Percentiles rank a stretch among this genome's conserved stretches.
Evolutionary conservation across 53 echinoderm and acorn worm genomes (phyloP).

Genomic region (Echinarachnius parma): DNA sequence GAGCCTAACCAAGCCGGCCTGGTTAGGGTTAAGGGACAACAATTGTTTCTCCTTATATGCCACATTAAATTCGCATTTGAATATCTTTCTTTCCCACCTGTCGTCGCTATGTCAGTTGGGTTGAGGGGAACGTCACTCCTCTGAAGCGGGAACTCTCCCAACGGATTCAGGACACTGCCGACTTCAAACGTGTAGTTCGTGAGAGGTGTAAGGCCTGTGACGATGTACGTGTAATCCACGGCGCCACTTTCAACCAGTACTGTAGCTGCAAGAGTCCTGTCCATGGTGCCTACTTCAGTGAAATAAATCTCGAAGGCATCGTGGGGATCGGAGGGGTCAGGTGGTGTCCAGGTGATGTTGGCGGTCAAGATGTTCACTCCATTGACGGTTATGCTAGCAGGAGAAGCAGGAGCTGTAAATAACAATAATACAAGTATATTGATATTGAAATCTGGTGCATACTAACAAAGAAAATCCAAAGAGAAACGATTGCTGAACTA

Average conservation of each 20-base stretch:
- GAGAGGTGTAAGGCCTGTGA: constrained; percentile 3
- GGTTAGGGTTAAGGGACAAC: too few species aligned
- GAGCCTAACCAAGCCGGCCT: too few species aligned
- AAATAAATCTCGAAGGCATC: constrained; percentile 12
- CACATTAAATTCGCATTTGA: too few species aligned
- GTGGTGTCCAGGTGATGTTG: constrained; percentile 4
- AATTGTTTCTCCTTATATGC: too few species aligned
- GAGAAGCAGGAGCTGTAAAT: not conserved
- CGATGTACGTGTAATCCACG: too few species aligned
- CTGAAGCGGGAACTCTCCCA: not conserved
- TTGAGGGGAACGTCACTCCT: not conserved
- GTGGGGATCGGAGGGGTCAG: not conserved
- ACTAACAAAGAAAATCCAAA: too few species aligned
- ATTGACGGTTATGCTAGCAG: not conserved
- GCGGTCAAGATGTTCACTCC: not conserved
- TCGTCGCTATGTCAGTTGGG: not conserved
- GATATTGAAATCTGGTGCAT: too few species aligned
- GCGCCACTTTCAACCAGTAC: too few species aligned
- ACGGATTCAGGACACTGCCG: constrained; percentile 2
- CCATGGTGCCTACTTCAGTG: not conserved
- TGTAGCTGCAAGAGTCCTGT: not conserved
- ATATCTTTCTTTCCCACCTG: too few species aligned
- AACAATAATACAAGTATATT: not conserved
- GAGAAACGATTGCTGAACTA: too few species aligned
- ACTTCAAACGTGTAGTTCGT: constrained; percentile 18